Conservation (phyloP, 2,113 vertebrate species). For the Pleuronectes platessa region DNA sequence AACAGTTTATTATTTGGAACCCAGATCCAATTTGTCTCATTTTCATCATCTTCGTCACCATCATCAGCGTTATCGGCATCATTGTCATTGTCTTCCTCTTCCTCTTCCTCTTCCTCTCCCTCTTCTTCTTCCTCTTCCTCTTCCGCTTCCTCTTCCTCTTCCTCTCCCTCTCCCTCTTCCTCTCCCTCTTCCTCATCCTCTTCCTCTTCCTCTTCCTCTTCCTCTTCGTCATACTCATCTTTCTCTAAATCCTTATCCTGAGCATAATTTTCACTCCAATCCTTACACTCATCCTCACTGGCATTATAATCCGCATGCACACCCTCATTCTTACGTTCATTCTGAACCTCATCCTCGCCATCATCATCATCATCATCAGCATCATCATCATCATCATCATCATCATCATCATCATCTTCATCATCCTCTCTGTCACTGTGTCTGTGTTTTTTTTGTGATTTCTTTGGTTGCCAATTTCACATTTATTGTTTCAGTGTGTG, state of each 20-base stretch:
- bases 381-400: too few species aligned
- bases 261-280: background rate
- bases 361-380: too few species aligned
- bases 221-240: too few species aligned
- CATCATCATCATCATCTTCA: too few species aligned
- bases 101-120: too few species aligned
- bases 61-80: background rate
- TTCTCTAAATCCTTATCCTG: background rate
- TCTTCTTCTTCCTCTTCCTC: too few species aligned
- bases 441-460: background rate
- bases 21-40: conserved; percentile 61
- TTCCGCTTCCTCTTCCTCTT: too few species aligned
- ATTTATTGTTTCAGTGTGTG: conserved; percentile 26
- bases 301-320: background rate
- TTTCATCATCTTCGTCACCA: background rate
- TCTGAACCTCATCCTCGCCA: too few species aligned
- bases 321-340: background rate
- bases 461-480: conserved; percentile 22
- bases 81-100: background rate
- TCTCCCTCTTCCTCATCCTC: too few species aligned
- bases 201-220: background rate
- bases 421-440: too few species aligned
- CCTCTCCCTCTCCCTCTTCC: too few species aligned
- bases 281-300: background rate
- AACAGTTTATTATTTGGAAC: conserved; percentile 53